Base-by-base conservation (phyloP, 2,113 vertebrate genomes). In the Phalacrocorax pelagicus region DNA sequence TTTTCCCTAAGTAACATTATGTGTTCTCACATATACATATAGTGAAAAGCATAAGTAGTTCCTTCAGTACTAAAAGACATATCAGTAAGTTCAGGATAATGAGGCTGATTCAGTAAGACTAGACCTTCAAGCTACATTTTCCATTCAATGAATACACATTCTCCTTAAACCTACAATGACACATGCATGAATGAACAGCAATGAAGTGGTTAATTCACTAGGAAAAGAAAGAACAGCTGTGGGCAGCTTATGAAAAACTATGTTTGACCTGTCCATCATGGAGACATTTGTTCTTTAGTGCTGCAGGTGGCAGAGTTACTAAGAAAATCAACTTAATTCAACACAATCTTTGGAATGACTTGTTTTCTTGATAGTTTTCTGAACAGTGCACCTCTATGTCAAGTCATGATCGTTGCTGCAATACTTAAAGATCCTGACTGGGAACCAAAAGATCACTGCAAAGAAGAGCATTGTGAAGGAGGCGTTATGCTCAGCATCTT, bases 211-310 rank as follows among this genome's bases (percentile, higher is more conserved):
- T 96, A 96, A 95, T 93, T 94, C 84, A 88, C 65, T n/a, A 85
- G 90, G 87, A 92, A 96, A 96, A 94, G 89, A 92, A 96, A 86
- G 85, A 97, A 95, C 96, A 97, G 96, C 96, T 97, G 96, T 94
- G 78, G 46, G 79, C 42, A 94, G 71, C 81, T 94, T 96, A 94
- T 93, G 90, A 91, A 97, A 95, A 97, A 86, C 77, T 59, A 80
- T 85, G 90, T 92, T 94, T 94, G 96, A 96, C 93, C 95, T 91
- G 92, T 97, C 97, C 96, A 94, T 97, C 95, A 94, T 8, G 78
- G 71, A 87, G 86, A 85, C 81, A 92, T 95, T 95, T 95, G 90
- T 95, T 86, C 96, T 93, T 93, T 94, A 94, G 74, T 96, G 90
- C 80, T 96, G 89, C 96, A 96, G 95, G 89, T 95, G 92, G 93